Evolutionary conservation across 1,140 invertebrate species (phyloP), one percentile per base, ranked within the genome.

Genomic region (Drosophila trapezifrons): DNA sequence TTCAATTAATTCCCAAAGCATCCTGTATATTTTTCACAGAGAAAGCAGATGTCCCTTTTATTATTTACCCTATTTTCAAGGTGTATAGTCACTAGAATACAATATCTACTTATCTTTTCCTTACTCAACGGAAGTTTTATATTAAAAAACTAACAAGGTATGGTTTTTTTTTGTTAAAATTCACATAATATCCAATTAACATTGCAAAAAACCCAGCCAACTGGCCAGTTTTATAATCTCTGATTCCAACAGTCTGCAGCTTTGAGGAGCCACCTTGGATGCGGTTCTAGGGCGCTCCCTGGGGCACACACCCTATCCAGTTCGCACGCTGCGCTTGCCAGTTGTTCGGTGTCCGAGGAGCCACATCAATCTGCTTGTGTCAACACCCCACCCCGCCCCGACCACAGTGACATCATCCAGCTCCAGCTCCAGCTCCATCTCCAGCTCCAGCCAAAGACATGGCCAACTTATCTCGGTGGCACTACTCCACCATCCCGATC

Each of bases 321-420:
- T 86, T 86, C 83, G 82, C 83, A 86, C 83, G 83, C 83, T 87
- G 79, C 51, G 22, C 17, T 51, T 38, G 29, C 29, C 82, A 82
- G 77, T 85, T 80, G 81, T 57, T 8, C 64, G 63, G 58, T 15
- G 54, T 52, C 49, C 54, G 22, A 65, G 52, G 71, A 87, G 73
- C 83, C 84, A 83, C 79, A 86, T 86, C 83, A 87, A 87, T 89
- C 84, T 89, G 63, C 47, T 71, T 65, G 84, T 87, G 80, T 72
- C 79, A 89, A 89, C 80, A 84, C 76, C 72, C 29, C 80, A 80
- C 76, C 67, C 29, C 18, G 13, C 18, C 29, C 72, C 62, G 17
- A 47, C 42, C 22, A 62, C 58, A 45, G 66, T 72, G 65, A 62
- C 79, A 78, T 63, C 57, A 38, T 40, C 51, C 35, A 66, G n/a